phyloP scores from a whole-genome alignment of 2,888 invertebrate genomes.

The Drosophila yooni region DNA sequence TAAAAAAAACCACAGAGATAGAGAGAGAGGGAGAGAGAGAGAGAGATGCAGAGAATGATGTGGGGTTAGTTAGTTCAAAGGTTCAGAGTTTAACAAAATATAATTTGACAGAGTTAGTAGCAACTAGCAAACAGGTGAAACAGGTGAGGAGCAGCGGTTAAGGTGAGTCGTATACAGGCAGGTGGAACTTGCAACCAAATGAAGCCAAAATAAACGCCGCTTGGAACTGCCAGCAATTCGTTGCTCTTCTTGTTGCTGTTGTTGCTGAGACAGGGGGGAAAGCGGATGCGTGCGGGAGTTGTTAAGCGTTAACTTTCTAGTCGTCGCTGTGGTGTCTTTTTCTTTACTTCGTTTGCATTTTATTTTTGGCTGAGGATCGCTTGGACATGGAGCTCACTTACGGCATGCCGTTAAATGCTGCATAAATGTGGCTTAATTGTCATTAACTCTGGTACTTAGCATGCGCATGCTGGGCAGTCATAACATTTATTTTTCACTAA shows the following conservation, averaged over 20 bases:
- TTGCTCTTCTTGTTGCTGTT: slow-evolving; percentile 15
- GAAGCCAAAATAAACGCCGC: slow-evolving; percentile 45
- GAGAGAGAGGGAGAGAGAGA: slow-evolving; percentile 11
- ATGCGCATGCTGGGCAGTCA: slow-evolving; percentile 67
- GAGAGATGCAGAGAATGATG: slow-evolving; percentile 12
- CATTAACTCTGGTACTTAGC: slow-evolving; percentile 67
- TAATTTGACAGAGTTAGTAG: slow-evolving; percentile 46
- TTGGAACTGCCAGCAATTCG: slow-evolving; percentile 59
- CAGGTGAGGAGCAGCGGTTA: slow-evolving; percentile 38
- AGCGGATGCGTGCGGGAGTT: slow-evolving; percentile 17
- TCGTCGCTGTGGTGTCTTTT: slow-evolving; percentile 20
- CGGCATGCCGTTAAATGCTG: slow-evolving; percentile 62
- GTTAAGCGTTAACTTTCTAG: slow-evolving; percentile 51
- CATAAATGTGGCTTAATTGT: slow-evolving; percentile 69
- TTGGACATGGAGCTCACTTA: slow-evolving; percentile 18
- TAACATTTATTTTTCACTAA: slow-evolving; percentile 12
- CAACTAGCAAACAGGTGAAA: slow-evolving; percentile 46
- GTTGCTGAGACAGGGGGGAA: background rate
- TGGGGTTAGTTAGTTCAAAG: slow-evolving; percentile 39
- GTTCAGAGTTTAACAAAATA: slow-evolving; percentile 12
- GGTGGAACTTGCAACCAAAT: slow-evolving; percentile 32
- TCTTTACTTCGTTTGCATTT: slow-evolving; percentile 1
- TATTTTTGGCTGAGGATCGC: slow-evolving; percentile 2
- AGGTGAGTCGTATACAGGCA: slow-evolving; percentile 25
- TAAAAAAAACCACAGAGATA: background rate